These are phyloP conservation scores for Phymanthus crucifer DNA, from an alignment of 92 coral and sea anemone species.

Conservation along the genomic window DNA sequence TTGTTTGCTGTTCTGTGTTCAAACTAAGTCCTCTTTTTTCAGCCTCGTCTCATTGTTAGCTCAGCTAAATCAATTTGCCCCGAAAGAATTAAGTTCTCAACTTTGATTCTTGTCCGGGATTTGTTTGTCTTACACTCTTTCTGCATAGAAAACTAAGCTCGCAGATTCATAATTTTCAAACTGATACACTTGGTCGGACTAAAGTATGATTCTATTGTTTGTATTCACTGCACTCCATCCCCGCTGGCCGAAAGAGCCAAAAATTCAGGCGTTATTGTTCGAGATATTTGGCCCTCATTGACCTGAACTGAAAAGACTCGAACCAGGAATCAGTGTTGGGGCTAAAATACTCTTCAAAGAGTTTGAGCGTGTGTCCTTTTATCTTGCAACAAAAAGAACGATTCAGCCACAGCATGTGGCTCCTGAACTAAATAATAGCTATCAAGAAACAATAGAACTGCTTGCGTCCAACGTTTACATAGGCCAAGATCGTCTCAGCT, in stretches of 20 bases:
- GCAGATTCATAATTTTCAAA: constrained; percentile 1
- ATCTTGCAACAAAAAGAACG: constrained; percentile 19
- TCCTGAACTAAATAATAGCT: constrained; percentile 19
- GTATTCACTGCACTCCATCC: neutral
- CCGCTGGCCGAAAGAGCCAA: neutral
- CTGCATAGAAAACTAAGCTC: neutral
- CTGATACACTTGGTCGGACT: constrained; percentile 13
- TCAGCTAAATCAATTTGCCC: constrained; percentile 41
- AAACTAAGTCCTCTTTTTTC: constrained; percentile 27
- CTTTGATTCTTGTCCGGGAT: constrained; percentile 13
- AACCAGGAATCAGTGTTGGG: constrained; percentile 11
- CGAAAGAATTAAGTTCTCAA: constrained; percentile 36
- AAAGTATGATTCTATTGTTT: neutral
- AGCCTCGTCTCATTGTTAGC: constrained; percentile 39
- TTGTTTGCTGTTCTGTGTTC: constrained; percentile 35
- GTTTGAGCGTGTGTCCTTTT: constrained; percentile 9
- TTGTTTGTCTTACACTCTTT: constrained; percentile 10
- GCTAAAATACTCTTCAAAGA: constrained; percentile 1
- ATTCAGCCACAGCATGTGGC: constrained; percentile 33
- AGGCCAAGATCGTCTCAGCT: neutral
- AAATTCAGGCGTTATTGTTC: neutral
- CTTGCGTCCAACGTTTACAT: constrained; percentile 1
- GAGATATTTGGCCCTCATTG: constrained; percentile 17
- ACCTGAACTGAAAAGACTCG: constrained; percentile 16
- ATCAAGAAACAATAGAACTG: constrained; percentile 18